Conservation (phyloP, 1,140 invertebrate species). For the Aleiodes sp. region DNA sequence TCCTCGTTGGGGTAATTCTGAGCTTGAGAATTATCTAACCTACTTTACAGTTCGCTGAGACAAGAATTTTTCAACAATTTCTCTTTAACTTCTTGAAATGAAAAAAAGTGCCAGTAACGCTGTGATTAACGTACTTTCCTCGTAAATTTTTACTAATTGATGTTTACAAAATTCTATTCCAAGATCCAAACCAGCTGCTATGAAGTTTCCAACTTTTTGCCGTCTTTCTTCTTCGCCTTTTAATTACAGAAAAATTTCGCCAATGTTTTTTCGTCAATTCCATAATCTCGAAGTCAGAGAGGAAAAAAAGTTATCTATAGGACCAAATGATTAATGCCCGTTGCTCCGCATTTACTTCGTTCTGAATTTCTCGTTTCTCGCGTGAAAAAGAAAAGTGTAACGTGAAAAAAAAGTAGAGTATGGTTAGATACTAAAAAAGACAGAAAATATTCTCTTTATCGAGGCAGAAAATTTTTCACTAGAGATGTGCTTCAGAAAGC, state of each 20-base stretch:
- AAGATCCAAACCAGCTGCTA: slow-evolving; percentile 2
- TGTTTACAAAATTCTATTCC: neutral
- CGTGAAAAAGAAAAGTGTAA: slow-evolving; percentile 7
- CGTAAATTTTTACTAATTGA: slow-evolving; percentile 11
- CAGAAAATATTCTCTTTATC: slow-evolving; percentile 17
- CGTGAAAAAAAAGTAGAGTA: neutral
- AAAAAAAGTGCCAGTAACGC: neutral
- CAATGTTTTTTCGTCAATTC: neutral
- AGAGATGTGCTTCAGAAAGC: slow-evolving; percentile 18
- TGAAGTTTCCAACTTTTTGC: neutral
- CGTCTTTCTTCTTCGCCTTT: neutral
- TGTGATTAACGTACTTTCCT: neutral
- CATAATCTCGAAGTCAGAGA: no score
- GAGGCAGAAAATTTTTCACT: slow-evolving; percentile 29
- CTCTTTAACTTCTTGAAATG: neutral
- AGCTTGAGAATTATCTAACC: no score
- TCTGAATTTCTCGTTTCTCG: slow-evolving; percentile 4
- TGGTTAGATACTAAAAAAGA: slow-evolving; percentile 10
- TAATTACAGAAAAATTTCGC: neutral
- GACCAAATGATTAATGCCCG: slow-evolving; percentile 3
- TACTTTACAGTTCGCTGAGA: neutral
- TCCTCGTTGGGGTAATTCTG: no score
- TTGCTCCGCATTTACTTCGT: neutral
- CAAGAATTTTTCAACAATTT: neutral
- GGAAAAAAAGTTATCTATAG: neutral